Base-by-base conservation (phyloP, 2,113 vertebrate genomes). In the Boulengeromyrus knoepffleri region DNA sequence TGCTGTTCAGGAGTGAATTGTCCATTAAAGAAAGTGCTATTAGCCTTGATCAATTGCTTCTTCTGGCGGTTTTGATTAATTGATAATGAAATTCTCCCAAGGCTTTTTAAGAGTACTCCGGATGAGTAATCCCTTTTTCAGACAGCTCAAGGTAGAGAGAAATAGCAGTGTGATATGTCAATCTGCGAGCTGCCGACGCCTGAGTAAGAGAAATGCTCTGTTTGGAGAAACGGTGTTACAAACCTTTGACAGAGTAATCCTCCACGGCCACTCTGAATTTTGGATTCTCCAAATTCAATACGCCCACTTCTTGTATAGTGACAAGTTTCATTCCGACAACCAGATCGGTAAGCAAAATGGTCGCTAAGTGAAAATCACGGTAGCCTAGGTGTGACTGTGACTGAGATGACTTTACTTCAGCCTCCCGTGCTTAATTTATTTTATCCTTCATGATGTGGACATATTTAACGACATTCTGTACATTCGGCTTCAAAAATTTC, bases 91-190 rank as follows among this genome's bases (percentile, higher is more conserved):
- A 93, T 92, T 90, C 92, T 88, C 88, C 90, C 94, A 93, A 93
- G 93, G 94, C 90, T 93, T 92, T 85, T 31, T 91, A 36, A 19
- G 36, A 89, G 91, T 88, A 91, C 89, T 93, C 89, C 87, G 89
- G 92, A 93, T 88, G 91, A 91, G 91, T 93, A 94, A 95, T 95
- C 90, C 56, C 91, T 95, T 94, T 93, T 92, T 92, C 92, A 91
- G 94, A 95, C 93, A 92, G 93, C 93, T 95, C 93, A 94, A 95
- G 93, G 93, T 93, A 93, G 52, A 50, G 88, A 93, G 91, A 92
- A 91, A 92, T 92, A 90, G 90, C 85, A 90, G 92, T 47, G 90
- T 93, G 91, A 90, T 91, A 88, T 87, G 92, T 91, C 89, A 93
- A 94, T 94, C 95, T 95, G 94, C 92, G 92, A 91, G 94, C 92